A percentile compares a stretch with the other conserved stretches of the same genome.
phyloP scores from a whole-genome alignment of 1,140 invertebrate species.

The Ostrea denselamellosa region DNA sequence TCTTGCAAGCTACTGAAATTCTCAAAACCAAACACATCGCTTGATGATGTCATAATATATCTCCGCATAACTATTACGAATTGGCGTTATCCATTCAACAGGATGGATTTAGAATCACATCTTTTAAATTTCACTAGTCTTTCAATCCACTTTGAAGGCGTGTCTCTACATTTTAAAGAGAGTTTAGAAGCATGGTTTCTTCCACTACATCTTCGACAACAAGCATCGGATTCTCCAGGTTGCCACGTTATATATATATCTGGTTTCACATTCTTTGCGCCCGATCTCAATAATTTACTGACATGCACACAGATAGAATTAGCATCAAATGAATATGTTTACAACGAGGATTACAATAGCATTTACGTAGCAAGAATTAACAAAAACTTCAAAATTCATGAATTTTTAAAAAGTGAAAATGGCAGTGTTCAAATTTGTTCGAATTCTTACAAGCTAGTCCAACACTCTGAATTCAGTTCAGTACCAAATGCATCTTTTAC shows the following conservation, averaged over 20 bases:
- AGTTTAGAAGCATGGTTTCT: slow-evolving; percentile 1
- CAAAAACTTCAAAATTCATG: not conserved
- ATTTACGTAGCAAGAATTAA: not conserved
- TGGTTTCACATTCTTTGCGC: not conserved
- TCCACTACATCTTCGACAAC: not conserved
- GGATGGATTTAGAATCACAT: not conserved
- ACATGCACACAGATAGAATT: slow-evolving; percentile 32
- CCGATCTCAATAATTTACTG: not conserved
- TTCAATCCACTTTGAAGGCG: not conserved
- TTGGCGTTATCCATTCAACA: not conserved
- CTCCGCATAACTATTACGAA: not conserved
- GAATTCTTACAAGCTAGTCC: not conserved
- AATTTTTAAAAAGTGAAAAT: not conserved
- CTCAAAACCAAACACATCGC: not conserved
- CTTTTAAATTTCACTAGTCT: not conserved
- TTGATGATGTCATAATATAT: not conserved
- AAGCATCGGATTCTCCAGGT: not conserved
- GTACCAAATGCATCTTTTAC: too few species aligned
- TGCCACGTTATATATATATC: not conserved
- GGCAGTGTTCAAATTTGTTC: slow-evolving; percentile 2
- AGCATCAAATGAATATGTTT: not conserved
- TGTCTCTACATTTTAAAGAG: not conserved
- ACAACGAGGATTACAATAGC: not conserved
- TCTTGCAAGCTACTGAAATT: not conserved
- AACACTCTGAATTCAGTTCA: not conserved